Percentiles rank a stretch among this genome's conserved stretches.
These are phyloP conservation scores for Eupelmus urozonus DNA, from an alignment of 2,888 invertebrate genomes.

Conservation along the genomic window DNA sequence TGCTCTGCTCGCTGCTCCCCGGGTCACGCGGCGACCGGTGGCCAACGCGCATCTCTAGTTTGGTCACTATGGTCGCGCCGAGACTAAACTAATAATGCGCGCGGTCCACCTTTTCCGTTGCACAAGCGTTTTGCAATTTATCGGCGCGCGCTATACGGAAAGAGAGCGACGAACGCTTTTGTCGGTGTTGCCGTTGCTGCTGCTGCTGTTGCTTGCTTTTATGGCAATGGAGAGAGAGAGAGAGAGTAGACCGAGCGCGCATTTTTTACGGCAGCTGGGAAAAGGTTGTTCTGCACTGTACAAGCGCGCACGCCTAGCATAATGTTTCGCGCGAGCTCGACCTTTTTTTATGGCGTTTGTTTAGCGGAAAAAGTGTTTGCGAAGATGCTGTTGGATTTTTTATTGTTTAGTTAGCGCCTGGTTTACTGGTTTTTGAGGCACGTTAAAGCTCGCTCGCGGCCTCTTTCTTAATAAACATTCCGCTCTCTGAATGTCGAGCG, in stretches of 20 bases:
- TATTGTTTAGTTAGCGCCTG: not conserved
- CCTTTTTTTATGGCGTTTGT: not conserved
- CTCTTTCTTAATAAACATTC: no score
- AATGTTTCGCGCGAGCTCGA: not conserved
- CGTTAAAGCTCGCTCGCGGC: no score
- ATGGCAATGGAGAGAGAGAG: not conserved
- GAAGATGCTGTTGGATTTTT: not conserved
- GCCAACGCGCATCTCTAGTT: slow-evolving; percentile 63
- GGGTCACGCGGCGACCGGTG: slow-evolving; percentile 11
- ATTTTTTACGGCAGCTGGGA: not conserved
- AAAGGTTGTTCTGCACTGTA: no score
- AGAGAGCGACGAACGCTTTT: no score
- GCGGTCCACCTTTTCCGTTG: slow-evolving; percentile 63
- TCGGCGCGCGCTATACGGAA: slow-evolving; percentile 45
- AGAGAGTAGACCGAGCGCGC: not conserved
- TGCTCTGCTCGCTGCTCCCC: slow-evolving; percentile 39
- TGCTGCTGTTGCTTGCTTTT: not conserved
- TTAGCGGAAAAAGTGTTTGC: not conserved
- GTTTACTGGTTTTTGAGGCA: not conserved
- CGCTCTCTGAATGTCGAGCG: no score
- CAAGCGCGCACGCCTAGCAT: not conserved
- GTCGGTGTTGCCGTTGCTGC: not conserved
- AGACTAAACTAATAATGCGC: slow-evolving; percentile 70
- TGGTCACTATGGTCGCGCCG: slow-evolving; percentile 62
- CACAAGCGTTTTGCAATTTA: slow-evolving; percentile 62